These are phyloP conservation scores for Uromys caudimaculatus DNA, from an alignment of 2,797 vertebrate genomes.

Conservation along the genomic window DNA sequence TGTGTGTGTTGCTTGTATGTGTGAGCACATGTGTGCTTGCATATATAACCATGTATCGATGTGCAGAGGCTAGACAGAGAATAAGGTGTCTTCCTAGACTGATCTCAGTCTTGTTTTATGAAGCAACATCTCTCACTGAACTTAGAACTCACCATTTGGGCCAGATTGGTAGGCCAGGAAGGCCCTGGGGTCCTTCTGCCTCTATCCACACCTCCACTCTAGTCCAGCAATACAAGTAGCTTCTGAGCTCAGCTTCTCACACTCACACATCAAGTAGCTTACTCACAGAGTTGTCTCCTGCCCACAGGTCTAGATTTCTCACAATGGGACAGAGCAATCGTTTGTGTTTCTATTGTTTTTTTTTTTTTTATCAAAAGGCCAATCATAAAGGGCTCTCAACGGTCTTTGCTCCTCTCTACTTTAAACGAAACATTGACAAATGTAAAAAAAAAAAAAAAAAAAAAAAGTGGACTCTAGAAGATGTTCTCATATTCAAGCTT, in stretches of 20 bases:
- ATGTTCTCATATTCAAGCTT: slow-evolving; percentile 66
- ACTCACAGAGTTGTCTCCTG: fast-evolving
- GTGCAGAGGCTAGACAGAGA: neutral
- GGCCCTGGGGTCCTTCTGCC: neutral
- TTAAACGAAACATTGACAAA: slow-evolving; percentile 56
- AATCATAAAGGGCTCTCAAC: neutral
- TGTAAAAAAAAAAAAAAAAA: slow-evolving; percentile 62
- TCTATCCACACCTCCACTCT: neutral
- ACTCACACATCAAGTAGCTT: neutral
- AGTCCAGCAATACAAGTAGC: neutral
- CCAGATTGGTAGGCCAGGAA: neutral
- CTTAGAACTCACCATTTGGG: neutral
- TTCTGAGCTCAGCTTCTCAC: neutral
- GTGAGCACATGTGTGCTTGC: no score
- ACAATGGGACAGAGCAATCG: neutral
- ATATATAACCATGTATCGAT: neutral
- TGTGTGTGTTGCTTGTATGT: neutral
- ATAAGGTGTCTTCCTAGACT: neutral
- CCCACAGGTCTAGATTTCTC: neutral
- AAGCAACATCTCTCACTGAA: neutral
- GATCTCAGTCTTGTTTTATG: neutral
- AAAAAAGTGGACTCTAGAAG: slow-evolving; percentile 79
- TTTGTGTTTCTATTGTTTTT: neutral
- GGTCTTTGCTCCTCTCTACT: neutral
- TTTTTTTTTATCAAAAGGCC: neutral